A percentile compares a stretch with the other conserved stretches of the same genome.
Evolutionary conservation across 2,113 vertebrate genomes (phyloP).

Genomic region (Eublepharis macularius): DNA sequence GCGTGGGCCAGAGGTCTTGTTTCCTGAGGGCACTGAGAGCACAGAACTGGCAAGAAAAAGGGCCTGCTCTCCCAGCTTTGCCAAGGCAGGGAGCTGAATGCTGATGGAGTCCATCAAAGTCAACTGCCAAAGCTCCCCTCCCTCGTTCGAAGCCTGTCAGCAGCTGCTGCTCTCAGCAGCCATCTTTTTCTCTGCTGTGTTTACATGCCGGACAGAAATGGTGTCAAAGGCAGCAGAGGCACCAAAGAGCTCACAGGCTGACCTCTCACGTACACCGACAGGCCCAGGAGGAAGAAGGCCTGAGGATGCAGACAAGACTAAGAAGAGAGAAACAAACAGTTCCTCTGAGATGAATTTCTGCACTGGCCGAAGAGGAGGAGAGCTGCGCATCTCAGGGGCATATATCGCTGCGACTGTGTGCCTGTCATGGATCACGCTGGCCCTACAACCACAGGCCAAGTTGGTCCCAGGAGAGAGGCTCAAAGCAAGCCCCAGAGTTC

Average conservation of each 20-base stretch:
- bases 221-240: background rate
- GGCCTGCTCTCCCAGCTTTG: background rate
- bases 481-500: too few relatives aligned
- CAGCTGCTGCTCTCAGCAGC: background rate
- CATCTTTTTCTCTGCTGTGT: background rate
- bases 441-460: background rate
- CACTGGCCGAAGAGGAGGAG: too few relatives aligned
- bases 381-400: too few relatives aligned
- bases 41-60: background rate
- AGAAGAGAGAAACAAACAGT: background rate
- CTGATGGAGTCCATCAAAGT: background rate
- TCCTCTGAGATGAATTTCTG: background rate
- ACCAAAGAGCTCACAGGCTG: background rate
- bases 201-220: background rate
- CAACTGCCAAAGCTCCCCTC: background rate
- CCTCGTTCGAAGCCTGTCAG: background rate
- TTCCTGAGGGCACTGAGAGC: background rate
- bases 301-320: background rate
- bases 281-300: background rate
- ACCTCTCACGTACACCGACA: background rate
- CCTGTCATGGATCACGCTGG: background rate
- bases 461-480: accelerated
- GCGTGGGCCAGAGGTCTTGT: background rate
- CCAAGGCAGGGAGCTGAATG: background rate
- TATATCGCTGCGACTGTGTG: accelerated